These are phyloP conservation scores for Drosophila ercepeae DNA, from an alignment of 1,140 invertebrate genomes.

Conservation along the genomic window DNA sequence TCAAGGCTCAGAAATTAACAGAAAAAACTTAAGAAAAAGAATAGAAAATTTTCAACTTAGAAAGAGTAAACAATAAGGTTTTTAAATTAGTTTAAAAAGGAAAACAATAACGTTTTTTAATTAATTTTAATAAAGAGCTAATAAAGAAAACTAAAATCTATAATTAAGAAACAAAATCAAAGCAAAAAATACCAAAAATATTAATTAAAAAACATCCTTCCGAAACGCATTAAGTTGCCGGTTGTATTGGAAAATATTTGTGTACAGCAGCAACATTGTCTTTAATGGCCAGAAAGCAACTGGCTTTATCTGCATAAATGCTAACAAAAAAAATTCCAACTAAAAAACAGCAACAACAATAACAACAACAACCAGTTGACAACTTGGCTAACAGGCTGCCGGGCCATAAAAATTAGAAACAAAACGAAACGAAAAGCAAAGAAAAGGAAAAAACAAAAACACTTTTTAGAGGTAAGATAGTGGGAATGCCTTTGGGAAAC, in stretches of 20 bases:
- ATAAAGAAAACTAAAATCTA: no score
- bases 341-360: conserved; percentile 8
- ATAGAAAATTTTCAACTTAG: no score
- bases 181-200: no score
- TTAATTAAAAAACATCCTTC: no score
- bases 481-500: not conserved
- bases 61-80: no score
- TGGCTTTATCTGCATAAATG: conserved; percentile 65
- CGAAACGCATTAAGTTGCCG: no score
- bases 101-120: no score
- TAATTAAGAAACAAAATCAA: no score
- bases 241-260: not conserved
- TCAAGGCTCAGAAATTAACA: no score
- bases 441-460: conserved; percentile 20
- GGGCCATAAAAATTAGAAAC: conserved; percentile 34
- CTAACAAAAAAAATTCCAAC: conserved; percentile 40
- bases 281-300: conserved; percentile 31
- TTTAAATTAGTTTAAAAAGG: no score
- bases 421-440: conserved; percentile 12
- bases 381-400: conserved; percentile 72
- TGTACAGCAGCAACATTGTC: conserved; percentile 30
- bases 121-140: no score
- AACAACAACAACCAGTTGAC: conserved; percentile 60
- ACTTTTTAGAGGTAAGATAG: conserved; percentile 8
- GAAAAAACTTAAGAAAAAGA: no score